Base-by-base conservation (phyloP, 1,140 invertebrate species). In the Campodea augens region DNA sequence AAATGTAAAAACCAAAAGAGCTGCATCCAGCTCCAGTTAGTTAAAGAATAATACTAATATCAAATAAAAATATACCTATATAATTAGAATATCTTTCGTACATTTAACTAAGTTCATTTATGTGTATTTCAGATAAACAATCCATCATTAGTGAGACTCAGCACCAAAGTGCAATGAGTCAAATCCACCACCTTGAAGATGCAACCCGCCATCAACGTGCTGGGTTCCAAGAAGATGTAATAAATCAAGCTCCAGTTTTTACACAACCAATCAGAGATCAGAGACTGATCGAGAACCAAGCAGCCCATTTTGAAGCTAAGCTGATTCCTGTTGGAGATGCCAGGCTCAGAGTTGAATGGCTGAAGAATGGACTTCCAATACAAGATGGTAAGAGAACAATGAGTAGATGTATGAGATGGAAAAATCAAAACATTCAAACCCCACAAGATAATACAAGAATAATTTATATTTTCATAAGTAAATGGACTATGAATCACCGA, bases 311-410 rank as follows among this genome's bases (percentile, higher is more conserved):
- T 56, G 91, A 98, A 67, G 90, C 89, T 15, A 91, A 87, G 3
- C 63, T 98, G 4, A 87, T 87, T 5, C 91, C 90, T 1, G 85
- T 91, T 0, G 92, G 90, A 59, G 91, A 97, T 65, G 83, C 87
- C 3, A 89, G 85, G 1, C 88, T 96, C 83, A 75, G 79, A 46
- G 85, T 97, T 19, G 89, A 95, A 66, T 96, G 91, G 91, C 92
- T 74, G 60, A 79, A 83, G 57, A 89, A 96, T 65, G 90, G 89
- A 43, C 71, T 73, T 54, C 87, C 89, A 1, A 77, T 96, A 52
- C 78, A 80, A 53, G 82, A 86, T 56, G 84, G 86, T 53, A 55
- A 48, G n/a, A n/a, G n/a, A n/a, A n/a, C n/a, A n/a, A n/a, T n/a
- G n/a, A n/a, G n/a, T n/a, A n/a, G n/a, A n/a, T n/a, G n/a, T n/a